Conservation (phyloP, 1,140 invertebrate genomes). For the Lethrus apterus region DNA sequence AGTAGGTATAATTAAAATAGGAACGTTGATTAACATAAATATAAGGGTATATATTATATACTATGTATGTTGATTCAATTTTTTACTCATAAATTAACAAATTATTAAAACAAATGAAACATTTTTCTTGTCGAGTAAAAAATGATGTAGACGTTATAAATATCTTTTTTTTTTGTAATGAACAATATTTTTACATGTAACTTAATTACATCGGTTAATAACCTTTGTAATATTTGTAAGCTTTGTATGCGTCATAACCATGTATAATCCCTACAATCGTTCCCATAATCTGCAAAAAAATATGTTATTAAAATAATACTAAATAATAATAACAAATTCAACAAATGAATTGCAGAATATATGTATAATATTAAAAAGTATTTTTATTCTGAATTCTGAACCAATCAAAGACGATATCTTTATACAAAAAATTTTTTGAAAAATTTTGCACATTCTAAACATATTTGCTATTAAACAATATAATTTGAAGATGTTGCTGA, state of each 20-base stretch:
- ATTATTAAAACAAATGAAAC: background rate
- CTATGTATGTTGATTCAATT: conserved; percentile 2
- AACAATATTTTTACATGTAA: background rate
- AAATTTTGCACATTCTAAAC: too few species aligned
- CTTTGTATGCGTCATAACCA: conserved; percentile 64
- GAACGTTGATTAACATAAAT: background rate
- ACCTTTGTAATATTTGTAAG: conserved; percentile 57
- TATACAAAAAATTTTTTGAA: too few species aligned
- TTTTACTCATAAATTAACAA: conserved; percentile 1
- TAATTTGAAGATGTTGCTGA: too few species aligned
- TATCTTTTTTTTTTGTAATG: conserved; percentile 6
- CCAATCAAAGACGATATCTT: too few species aligned
- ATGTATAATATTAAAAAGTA: too few species aligned
- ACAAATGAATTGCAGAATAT: too few species aligned
- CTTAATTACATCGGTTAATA: conserved; percentile 21
- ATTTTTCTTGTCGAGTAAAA: too few species aligned
- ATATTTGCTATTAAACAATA: too few species aligned
- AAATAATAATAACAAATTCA: background rate
- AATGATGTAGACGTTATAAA: background rate
- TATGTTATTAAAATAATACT: background rate
- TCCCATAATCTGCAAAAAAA: conserved; percentile 61
- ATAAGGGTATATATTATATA: background rate
- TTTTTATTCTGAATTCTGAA: too few species aligned
- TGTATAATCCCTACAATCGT: conserved; percentile 62
- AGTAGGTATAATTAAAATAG: too few species aligned